Conservation (phyloP, 1,140 invertebrate genomes). For the Notospermus geniculatus region DNA sequence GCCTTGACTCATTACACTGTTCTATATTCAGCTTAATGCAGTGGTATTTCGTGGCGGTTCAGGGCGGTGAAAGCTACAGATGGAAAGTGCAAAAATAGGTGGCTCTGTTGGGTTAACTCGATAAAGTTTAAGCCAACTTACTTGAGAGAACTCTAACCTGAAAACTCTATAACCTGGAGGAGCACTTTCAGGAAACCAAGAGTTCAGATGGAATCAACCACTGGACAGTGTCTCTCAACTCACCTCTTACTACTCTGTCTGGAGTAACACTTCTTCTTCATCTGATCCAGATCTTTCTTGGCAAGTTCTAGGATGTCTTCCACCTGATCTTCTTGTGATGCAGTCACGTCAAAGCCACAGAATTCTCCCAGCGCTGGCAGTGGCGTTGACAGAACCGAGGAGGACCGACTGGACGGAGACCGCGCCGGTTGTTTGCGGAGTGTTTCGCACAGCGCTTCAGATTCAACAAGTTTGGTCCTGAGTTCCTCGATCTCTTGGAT, state of each 20-base stretch:
- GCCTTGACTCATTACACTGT: too few relatives aligned
- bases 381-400: slow-evolving; percentile 27
- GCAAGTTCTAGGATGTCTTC: slow-evolving; percentile 64
- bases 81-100: too few relatives aligned
- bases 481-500: slow-evolving; percentile 89
- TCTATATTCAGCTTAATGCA: too few relatives aligned
- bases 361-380: slow-evolving; percentile 25
- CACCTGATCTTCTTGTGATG: slow-evolving; percentile 13
- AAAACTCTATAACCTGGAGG: too few relatives aligned
- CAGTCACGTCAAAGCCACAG: slow-evolving; percentile 6
- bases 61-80: too few relatives aligned
- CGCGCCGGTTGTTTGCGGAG: slow-evolving; percentile 62
- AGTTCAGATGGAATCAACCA: too few relatives aligned
- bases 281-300: slow-evolving; percentile 66
- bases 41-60: too few relatives aligned
- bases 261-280: slow-evolving; percentile 49
- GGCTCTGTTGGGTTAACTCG: too few relatives aligned
- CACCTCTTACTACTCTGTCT: slow-evolving; percentile 1
- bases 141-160: too few relatives aligned
- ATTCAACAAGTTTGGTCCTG: slow-evolving; percentile 72
- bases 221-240: too few relatives aligned
- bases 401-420: slow-evolving; percentile 35
- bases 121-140: too few relatives aligned
- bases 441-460: slow-evolving; percentile 80
- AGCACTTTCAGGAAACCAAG: too few relatives aligned